Evolutionary conservation across 2,113 vertebrate species (phyloP).

Genomic region (cattle (Bos taurus)): DNA sequence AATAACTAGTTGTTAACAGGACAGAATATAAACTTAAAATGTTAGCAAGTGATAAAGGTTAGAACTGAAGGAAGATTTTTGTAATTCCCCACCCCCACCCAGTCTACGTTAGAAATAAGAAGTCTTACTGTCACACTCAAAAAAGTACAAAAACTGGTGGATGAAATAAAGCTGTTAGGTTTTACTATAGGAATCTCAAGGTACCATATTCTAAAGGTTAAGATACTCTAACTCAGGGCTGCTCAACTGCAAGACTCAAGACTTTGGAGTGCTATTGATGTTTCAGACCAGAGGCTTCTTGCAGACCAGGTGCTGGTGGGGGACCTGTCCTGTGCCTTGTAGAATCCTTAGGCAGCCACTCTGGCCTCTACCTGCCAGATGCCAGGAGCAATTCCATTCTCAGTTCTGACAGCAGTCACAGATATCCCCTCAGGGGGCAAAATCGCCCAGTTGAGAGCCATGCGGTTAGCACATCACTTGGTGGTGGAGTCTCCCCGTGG

Average conservation of each 20-base stretch:
- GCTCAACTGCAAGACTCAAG: background rate
- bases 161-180: background rate
- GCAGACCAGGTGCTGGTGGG: background rate
- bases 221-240: background rate
- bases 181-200: background rate
- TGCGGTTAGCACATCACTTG: background rate
- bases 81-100: background rate
- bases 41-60: background rate
- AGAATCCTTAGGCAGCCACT: background rate
- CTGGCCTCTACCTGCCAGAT: background rate
- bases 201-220: background rate
- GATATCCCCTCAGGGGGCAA: background rate
- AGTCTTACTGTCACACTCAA: background rate
- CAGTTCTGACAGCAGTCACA: background rate
- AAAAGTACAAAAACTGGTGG: background rate
- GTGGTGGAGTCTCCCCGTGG: background rate
- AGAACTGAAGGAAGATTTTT: background rate
- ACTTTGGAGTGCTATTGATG: background rate
- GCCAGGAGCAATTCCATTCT: background rate
- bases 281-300: background rate
- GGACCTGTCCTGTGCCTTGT: background rate
- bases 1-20: conserved; percentile 18
- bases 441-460: background rate
- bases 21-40: conserved; percentile 13
- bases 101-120: background rate